Base-by-base conservation (phyloP, 2,113 vertebrate species). In the Sceloporus undulatus region DNA sequence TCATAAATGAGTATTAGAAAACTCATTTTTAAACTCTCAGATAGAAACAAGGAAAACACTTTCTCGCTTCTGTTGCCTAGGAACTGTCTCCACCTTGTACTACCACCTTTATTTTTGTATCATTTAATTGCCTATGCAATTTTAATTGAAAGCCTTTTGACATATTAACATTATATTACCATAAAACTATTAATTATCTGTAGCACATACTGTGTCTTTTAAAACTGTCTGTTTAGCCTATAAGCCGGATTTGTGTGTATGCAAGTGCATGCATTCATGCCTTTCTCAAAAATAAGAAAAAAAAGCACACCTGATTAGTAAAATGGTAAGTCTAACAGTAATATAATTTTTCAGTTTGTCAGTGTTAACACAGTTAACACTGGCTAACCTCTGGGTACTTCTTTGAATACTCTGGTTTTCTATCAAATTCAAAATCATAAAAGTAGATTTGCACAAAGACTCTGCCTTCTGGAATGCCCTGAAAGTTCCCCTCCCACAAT, bases 121-220 rank as follows among this genome's bases (percentile, higher is more conserved):
- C 82, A 74, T 0, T 27, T 0, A 0, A n/a, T 90, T 70, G 52
- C 9, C 56, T 38, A 27, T 38, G 8, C 7, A 25, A 42, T 79
- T 48, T 11, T 34, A 5, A 0, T 76, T 82, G 81, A 79, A 85
- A 85, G 29, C 18, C 71, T 29, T 10, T 13, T 66, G 75, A 83
- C 81, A 83, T 27, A 76, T 82, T 52, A 66, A 38, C 86, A 52
- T 74, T 81, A 81, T 68, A 81, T 83, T 88, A 54, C 21, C n/a
- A 82, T n/a, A 54, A 77, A 83, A 75, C 21, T 62, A 21, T 56
- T 87, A 82, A 88, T 88, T 83, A 66, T 77, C 40, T 77, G 11
- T 38, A 83, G 82, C 80, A 38, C 73, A 83, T 68, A 65, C 5
- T 10, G 9, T 75, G 29, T 56, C 40, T 87, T 75, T 76, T 66